Conservation (phyloP, 2,888 invertebrate genomes). For the Steromphala cineraria region DNA sequence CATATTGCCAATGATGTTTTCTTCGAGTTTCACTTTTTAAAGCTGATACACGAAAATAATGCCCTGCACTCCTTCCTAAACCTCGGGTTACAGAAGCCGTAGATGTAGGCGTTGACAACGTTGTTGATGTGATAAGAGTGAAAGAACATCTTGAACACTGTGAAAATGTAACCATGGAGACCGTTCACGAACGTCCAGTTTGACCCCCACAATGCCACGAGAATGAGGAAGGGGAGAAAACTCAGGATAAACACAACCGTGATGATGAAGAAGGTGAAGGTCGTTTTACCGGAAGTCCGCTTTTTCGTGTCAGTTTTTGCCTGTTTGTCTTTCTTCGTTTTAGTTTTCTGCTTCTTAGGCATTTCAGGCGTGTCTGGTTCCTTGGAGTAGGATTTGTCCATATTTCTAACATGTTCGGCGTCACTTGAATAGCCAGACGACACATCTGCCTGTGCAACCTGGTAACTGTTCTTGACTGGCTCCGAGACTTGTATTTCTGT, state of each 20-base stretch:
- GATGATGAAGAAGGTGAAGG: slow-evolving; percentile 19
- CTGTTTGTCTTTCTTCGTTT: neutral
- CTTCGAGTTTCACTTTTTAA: neutral
- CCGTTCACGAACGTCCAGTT: slow-evolving; percentile 4
- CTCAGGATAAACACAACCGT: slow-evolving; percentile 5
- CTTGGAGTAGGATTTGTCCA: too few relatives aligned
- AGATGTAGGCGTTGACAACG: slow-evolving; percentile 5
- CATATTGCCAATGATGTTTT: neutral
- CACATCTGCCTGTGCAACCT: neutral
- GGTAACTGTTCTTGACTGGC: neutral
- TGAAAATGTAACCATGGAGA: neutral
- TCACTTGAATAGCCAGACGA: neutral
- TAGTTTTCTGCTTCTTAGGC: neutral
- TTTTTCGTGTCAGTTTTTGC: neutral
- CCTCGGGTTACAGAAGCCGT: slow-evolving; percentile 9
- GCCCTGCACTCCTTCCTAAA: neutral
- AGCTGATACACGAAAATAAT: neutral
- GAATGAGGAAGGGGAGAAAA: slow-evolving; percentile 5
- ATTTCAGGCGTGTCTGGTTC: neutral
- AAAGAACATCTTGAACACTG: slow-evolving; percentile 5
- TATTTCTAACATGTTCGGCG: neutral
- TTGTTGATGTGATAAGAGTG: slow-evolving; percentile 10
- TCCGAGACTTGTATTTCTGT: neutral
- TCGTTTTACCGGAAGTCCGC: neutral
- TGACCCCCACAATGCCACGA: slow-evolving; percentile 8